Conservation (phyloP, 2,888 invertebrate genomes). For the Morpho deidamia region DNA sequence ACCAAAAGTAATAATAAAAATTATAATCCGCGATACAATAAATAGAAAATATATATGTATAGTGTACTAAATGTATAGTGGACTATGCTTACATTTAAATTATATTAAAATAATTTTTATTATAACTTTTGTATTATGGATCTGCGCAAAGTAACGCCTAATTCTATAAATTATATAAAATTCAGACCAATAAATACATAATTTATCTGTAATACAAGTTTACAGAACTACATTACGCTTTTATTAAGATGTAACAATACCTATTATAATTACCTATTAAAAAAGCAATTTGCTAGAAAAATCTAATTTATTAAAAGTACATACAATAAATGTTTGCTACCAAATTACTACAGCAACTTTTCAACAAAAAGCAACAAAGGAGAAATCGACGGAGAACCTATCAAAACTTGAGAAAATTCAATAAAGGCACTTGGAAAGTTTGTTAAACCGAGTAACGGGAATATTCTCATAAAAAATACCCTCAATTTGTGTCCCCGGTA, state of each 20-base stretch:
- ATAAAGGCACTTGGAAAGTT: constrained; percentile 75
- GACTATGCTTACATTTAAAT: no score
- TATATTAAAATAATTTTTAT: no score
- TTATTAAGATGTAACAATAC: not conserved
- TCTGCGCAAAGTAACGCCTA: no score
- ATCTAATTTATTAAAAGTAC: constrained; percentile 20
- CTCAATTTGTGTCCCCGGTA: constrained; percentile 66
- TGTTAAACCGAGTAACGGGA: constrained; percentile 69
- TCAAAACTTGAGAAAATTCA: constrained; percentile 77
- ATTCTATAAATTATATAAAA: no score
- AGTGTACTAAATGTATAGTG: no score
- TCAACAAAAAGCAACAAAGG: constrained; percentile 53
- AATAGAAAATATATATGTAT: no score
- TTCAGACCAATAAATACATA: no score
- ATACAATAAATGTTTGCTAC: constrained; percentile 41
- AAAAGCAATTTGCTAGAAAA: constrained; percentile 2
- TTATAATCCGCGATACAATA: no score
- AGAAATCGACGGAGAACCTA: constrained; percentile 74
- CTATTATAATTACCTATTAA: not conserved
- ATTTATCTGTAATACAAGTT: no score
- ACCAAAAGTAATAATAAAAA: no score
- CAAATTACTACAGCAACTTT: constrained; percentile 58
- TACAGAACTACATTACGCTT: no score
- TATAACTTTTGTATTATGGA: no score
- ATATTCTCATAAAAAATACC: constrained; percentile 67